These are phyloP conservation scores for Cistogaster globosa DNA, from an alignment of 2,888 invertebrate genomes.

Conservation along the genomic window DNA sequence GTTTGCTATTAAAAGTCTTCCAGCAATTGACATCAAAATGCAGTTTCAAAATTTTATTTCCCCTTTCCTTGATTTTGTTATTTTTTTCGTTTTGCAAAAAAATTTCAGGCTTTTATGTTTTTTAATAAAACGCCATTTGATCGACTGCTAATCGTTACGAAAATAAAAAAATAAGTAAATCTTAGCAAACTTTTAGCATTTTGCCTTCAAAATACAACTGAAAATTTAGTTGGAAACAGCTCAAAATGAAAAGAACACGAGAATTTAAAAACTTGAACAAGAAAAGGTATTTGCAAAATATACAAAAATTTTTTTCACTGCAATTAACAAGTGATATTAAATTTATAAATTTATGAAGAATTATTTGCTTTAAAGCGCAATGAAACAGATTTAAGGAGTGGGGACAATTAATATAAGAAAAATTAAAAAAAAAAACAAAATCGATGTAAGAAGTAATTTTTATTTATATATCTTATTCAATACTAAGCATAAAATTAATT, in stretches of 20 bases:
- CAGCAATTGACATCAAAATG: conserved; percentile 60
- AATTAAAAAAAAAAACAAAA: too few species aligned
- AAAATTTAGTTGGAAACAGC: conserved; percentile 8
- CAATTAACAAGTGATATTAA: too few species aligned
- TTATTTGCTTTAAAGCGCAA: too few species aligned
- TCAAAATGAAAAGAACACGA: background rate
- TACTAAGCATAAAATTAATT: too few species aligned
- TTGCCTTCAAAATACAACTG: conserved; percentile 16
- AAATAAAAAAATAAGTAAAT: too few species aligned
- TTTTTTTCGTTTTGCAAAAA: background rate
- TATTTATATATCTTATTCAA: too few species aligned
- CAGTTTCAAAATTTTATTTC: conserved; percentile 36
- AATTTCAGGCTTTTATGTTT: conserved; percentile 7
- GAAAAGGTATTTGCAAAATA: too few species aligned
- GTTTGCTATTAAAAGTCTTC: conserved; percentile 59
- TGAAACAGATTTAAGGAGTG: too few species aligned
- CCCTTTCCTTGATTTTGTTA: background rate
- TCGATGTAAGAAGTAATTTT: too few species aligned
- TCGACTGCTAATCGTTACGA: conserved; percentile 39
- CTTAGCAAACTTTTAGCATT: background rate
- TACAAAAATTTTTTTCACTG: too few species aligned
- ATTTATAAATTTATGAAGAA: too few species aligned
- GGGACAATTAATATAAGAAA: too few species aligned
- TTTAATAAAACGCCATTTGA: conserved; percentile 20
- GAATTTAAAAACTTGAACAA: background rate